Base-by-base conservation (phyloP, 1,140 invertebrate genomes). In the Sycophaga agraensis region DNA sequence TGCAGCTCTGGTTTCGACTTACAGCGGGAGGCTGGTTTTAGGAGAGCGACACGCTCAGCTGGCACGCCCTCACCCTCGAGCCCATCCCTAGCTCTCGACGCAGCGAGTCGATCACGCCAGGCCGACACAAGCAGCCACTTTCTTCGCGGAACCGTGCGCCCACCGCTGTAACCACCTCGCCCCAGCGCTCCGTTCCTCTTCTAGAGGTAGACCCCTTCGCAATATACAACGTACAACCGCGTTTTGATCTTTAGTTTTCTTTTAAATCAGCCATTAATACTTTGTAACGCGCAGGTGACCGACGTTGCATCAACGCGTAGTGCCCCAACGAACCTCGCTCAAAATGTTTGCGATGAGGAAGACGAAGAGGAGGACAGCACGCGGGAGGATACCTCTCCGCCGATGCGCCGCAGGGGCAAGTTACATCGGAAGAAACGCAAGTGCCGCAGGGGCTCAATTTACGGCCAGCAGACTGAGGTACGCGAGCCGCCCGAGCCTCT, bases 401-500 rank as follows among this genome's bases (percentile, higher is more conserved):
- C 46, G 16, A 65, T 73, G 26, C 71, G 67, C n/a, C 61, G 61
- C 0, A 62, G 73, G 28, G 73, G 76, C 34, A 76, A 76, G 16
- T 75, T 78, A 59, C 64, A 69, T 46, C 66, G 76, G 17, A 72
- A 70, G 19, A 80, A 80, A 63, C 65, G 76, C 35, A 81, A 78
- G 39, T 71, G 69, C 17, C 69, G 78, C 45, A 69, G 79, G 14
- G 69, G 73, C 34, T 80, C 78, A 34, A 66, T 71, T 48, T 79
- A 79, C 35, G 76, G 79, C 4, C 79, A 76, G 49, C 75, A 74
- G 65, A 73, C 70, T 11, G 78, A 81, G 66, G 76, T 81, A n/a
- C 65, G 77, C 17, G 78, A 80, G 61, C 72, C 72, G n/a, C 69
- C 75, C 0, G 79, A 81, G 49, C 74, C 78, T 2, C 60, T 66